phyloP scores from a whole-genome alignment of 2,888 invertebrate species.

The Nymphalis polychloros region DNA sequence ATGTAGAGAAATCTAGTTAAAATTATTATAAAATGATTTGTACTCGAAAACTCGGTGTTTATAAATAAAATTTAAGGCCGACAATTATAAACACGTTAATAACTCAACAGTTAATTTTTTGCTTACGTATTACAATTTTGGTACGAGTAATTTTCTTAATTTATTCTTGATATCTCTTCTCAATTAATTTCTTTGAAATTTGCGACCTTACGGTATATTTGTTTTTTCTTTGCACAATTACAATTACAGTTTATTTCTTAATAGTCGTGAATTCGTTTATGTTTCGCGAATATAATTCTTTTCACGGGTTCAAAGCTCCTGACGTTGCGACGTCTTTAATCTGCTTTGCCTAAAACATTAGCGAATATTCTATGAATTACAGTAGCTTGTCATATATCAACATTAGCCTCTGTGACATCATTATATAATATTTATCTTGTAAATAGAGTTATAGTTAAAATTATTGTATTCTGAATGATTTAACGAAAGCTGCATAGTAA shows the following conservation, averaged over 20 bases:
- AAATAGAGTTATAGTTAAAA: neutral
- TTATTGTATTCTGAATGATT: neutral
- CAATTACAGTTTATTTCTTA: conserved; percentile 19
- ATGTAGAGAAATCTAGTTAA: neutral
- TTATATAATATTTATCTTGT: neutral
- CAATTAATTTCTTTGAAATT: conserved; percentile 34
- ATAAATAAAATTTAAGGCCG: conserved; percentile 31
- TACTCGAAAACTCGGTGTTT: conserved; percentile 14
- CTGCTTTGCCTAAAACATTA: neutral
- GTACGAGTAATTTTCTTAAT: conserved; percentile 32
- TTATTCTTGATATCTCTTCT: conserved; percentile 36
- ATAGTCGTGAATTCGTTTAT: conserved; percentile 30
- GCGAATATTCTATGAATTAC: neutral
- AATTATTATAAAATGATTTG: conserved; percentile 1
- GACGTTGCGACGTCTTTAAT: conserved; percentile 19
- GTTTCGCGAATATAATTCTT: conserved; percentile 25
- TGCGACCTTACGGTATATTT: conserved; percentile 34
- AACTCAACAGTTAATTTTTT: conserved; percentile 34
- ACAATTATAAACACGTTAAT: conserved; percentile 33
- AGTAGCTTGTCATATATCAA: neutral
- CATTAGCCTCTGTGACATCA: neutral
- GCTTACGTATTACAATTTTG: conserved; percentile 32
- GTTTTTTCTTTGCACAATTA: conserved; percentile 17
- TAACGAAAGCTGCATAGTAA: conserved; percentile 10
- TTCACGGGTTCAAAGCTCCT: conserved; percentile 37